Conservation (phyloP, 2,113 vertebrate species). For the Daboia siamensis region DNA sequence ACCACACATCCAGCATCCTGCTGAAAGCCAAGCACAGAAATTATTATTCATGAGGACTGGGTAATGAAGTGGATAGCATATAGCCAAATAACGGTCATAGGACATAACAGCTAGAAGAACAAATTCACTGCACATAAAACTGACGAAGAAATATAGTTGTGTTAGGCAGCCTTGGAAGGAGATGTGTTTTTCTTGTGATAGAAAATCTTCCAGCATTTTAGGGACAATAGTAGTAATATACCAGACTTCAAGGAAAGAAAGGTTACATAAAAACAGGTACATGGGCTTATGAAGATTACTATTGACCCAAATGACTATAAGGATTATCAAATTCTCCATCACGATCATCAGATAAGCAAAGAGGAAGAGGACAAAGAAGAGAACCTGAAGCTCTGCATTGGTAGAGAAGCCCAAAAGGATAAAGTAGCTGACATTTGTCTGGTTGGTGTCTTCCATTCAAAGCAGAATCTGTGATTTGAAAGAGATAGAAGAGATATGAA, state of each 20-base stretch:
- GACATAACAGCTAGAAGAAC: constrained; percentile 65
- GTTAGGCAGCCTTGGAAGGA: constrained; percentile 63
- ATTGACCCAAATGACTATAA: constrained; percentile 45
- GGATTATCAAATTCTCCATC: constrained; percentile 61
- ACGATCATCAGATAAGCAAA: constrained; percentile 60
- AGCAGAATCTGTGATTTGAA: not conserved
- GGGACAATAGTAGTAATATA: constrained; percentile 65
- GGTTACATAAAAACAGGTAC: constrained; percentile 66
- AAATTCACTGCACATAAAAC: constrained; percentile 68
- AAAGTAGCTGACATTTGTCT: constrained; percentile 51
- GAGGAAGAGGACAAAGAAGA: constrained; percentile 60
- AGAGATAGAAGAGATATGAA: not conserved
- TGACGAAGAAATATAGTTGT: constrained; percentile 71
- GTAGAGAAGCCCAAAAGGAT: constrained; percentile 64
- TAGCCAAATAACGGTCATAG: constrained; percentile 61
- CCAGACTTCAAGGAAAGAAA: constrained; percentile 68
- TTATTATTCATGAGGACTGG: constrained; percentile 54
- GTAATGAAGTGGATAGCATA: constrained; percentile 62
- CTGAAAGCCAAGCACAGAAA: constrained; percentile 47
- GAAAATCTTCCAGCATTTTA: constrained; percentile 62
- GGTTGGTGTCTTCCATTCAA: constrained; percentile 51
- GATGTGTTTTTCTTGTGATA: constrained; percentile 56
- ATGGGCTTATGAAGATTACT: constrained; percentile 60
- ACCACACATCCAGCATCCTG: constrained; percentile 62
- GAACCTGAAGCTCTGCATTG: constrained; percentile 39